These are phyloP conservation scores for Dolichomitus sp. DNA, from an alignment of 2,888 invertebrate genomes.

Conservation along the genomic window DNA sequence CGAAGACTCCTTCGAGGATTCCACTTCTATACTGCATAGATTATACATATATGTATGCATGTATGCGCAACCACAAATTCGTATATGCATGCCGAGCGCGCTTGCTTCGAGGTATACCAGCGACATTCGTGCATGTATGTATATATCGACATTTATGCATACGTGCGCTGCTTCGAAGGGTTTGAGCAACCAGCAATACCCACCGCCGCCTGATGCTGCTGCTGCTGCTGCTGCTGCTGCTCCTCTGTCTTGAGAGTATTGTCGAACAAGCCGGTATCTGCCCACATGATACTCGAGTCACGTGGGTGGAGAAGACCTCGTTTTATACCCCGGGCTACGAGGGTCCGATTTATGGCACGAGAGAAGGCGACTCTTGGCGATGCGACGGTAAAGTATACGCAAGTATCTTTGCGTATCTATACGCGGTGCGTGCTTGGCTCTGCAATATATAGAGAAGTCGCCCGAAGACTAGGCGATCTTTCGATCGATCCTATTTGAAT, in stretches of 20 bases:
- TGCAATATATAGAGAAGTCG: slow-evolving; percentile 57
- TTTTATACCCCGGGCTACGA: slow-evolving; percentile 62
- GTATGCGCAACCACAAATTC: slow-evolving; percentile 16
- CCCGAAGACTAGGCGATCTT: slow-evolving; percentile 48
- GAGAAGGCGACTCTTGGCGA: slow-evolving; percentile 50
- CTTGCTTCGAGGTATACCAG: not conserved
- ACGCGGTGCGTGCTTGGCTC: not conserved
- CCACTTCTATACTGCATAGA: slow-evolving; percentile 6
- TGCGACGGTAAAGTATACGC: slow-evolving; percentile 44
- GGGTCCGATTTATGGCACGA: slow-evolving; percentile 60
- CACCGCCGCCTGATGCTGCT: not conserved
- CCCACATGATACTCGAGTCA: slow-evolving; percentile 73
- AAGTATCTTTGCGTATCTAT: slow-evolving; percentile 6
- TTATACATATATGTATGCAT: slow-evolving; percentile 19
- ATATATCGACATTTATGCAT: slow-evolving; percentile 17
- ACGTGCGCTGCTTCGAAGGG: slow-evolving; percentile 25
- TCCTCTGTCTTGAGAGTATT: slow-evolving; percentile 60
- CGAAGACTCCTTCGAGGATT: slow-evolving; percentile 43
- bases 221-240: slow-evolving; percentile 1
- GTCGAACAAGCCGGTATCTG: slow-evolving; percentile 79
- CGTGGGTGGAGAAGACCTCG: slow-evolving; percentile 69
- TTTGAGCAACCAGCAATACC: slow-evolving; percentile 64
- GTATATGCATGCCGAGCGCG: slow-evolving; percentile 26
- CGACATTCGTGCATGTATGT: slow-evolving; percentile 29
- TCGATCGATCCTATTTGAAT: slow-evolving; percentile 61